Percentiles rank a stretch among this genome's conserved stretches.
phyloP scores from a whole-genome alignment of 1,140 invertebrate genomes.

The Aphelinus certus region DNA sequence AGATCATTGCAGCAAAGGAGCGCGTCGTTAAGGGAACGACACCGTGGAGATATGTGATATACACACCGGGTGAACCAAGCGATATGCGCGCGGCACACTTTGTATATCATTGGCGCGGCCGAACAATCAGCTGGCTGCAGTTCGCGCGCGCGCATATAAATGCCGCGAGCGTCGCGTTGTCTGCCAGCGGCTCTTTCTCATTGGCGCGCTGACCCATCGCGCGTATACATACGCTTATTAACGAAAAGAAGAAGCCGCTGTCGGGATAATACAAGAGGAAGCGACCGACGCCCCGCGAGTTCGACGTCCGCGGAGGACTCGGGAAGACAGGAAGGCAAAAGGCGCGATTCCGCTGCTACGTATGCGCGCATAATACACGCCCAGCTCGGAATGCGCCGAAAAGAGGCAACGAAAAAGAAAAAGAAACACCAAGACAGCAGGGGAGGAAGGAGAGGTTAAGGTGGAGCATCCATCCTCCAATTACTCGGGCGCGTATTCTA shows the following conservation, averaged over 20 bases:
- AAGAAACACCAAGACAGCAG: neutral
- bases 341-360: constrained; percentile 26
- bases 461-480: constrained; percentile 47
- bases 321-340: constrained; percentile 43
- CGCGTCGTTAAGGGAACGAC: too few species aligned
- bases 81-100: too few species aligned
- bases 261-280: constrained; percentile 27
- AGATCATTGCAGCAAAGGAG: too few species aligned
- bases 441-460: constrained; percentile 13
- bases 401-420: neutral
- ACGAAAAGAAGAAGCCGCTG: constrained; percentile 21
- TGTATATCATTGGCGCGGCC: too few species aligned
- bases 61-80: too few species aligned
- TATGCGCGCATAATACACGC: neutral
- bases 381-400: too few species aligned
- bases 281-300: constrained; percentile 4
- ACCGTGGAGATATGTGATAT: too few species aligned
- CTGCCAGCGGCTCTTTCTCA: too few species aligned
- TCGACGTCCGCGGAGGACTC: constrained; percentile 25
- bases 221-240: neutral
- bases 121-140: too few species aligned
- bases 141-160: too few species aligned
- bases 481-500: constrained; percentile 48
- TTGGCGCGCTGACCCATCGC: too few species aligned
- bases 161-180: too few species aligned